Percentiles rank a stretch among this genome's conserved stretches.
These are phyloP conservation scores for Probaryconus sp. DNA, from an alignment of 1,140 invertebrate species.

Conservation along the genomic window DNA sequence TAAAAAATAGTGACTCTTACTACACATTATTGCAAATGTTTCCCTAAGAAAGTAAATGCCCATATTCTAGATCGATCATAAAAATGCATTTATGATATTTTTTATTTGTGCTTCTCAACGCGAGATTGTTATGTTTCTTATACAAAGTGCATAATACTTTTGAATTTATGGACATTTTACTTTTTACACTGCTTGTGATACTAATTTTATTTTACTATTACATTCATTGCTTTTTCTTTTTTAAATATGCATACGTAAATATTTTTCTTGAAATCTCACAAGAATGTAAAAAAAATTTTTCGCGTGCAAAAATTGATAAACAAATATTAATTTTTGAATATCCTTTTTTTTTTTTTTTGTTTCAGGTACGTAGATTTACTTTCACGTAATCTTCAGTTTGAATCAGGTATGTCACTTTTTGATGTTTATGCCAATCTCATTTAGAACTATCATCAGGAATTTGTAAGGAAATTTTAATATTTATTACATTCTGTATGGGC, in stretches of 20 bases:
- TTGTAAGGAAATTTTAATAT: no score
- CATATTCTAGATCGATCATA: constrained; percentile 20
- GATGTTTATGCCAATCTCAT: not conserved
- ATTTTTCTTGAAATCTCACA: not conserved
- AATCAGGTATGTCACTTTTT: no score
- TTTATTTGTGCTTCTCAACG: constrained; percentile 15
- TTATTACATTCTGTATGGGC: no score
- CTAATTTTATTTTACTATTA: constrained; percentile 18
- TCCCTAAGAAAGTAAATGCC: constrained; percentile 3
- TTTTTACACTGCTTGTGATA: constrained; percentile 18
- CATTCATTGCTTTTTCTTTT: constrained; percentile 10
- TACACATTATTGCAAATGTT: constrained; percentile 5
- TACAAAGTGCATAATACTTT: constrained; percentile 10
- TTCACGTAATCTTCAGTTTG: no score
- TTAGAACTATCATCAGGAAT: no score
- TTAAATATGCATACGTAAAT: constrained; percentile 5
- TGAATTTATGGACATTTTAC: constrained; percentile 16
- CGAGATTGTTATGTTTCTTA: constrained; percentile 18
- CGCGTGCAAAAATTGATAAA: no score
- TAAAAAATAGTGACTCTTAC: not conserved
- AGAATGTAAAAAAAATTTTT: not conserved
- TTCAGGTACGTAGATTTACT: constrained; percentile 23
- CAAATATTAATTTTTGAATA: no score
- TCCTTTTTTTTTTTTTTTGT: constrained; percentile 6
- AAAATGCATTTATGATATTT: constrained; percentile 17